A percentile compares a stretch with the other conserved stretches of the same genome.
phyloP scores from a whole-genome alignment of 2,113 vertebrate genomes.

The Marmota monax region DNA sequence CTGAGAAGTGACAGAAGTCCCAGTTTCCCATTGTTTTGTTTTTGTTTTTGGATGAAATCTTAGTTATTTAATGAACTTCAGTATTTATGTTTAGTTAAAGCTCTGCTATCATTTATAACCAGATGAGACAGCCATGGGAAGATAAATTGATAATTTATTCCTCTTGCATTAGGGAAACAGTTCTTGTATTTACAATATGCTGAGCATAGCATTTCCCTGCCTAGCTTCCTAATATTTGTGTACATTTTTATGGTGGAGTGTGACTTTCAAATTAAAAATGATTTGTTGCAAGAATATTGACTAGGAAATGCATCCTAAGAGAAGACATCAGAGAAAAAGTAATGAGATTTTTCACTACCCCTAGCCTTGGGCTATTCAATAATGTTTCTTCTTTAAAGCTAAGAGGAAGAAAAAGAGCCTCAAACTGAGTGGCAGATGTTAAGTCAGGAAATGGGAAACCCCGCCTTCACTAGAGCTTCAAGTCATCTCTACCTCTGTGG shows the following conservation, averaged over 20 bases:
- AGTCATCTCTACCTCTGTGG: slow-evolving; percentile 75
- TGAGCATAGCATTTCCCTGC: slow-evolving; percentile 80
- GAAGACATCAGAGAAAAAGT: slow-evolving; percentile 76
- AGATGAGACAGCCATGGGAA: slow-evolving; percentile 76
- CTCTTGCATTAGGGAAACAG: slow-evolving; percentile 75
- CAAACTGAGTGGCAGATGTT: slow-evolving; percentile 82
- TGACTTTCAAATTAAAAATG: slow-evolving; percentile 84
- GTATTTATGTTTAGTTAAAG: slow-evolving; percentile 82
- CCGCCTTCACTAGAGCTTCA: slow-evolving; percentile 66
- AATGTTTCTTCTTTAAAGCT: slow-evolving; percentile 80
- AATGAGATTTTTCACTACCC: slow-evolving; percentile 81
- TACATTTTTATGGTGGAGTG: slow-evolving; percentile 78
- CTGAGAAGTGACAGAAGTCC: slow-evolving; percentile 56
- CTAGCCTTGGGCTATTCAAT: slow-evolving; percentile 79
- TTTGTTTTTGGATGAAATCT: slow-evolving; percentile 71
- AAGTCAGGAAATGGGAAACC: slow-evolving; percentile 82
- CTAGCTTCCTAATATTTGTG: slow-evolving; percentile 76
- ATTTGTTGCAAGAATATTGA: slow-evolving; percentile 84
- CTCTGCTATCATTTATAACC: slow-evolving; percentile 81
- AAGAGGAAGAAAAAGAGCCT: slow-evolving; percentile 72
- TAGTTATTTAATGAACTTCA: slow-evolving; percentile 77
- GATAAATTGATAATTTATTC: slow-evolving; percentile 85
- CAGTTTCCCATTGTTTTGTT: slow-evolving; percentile 54
- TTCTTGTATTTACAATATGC: slow-evolving; percentile 81
- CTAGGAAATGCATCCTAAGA: slow-evolving; percentile 78